phyloP scores from a whole-genome alignment of 2,888 invertebrate species.

The Nebria salina region DNA sequence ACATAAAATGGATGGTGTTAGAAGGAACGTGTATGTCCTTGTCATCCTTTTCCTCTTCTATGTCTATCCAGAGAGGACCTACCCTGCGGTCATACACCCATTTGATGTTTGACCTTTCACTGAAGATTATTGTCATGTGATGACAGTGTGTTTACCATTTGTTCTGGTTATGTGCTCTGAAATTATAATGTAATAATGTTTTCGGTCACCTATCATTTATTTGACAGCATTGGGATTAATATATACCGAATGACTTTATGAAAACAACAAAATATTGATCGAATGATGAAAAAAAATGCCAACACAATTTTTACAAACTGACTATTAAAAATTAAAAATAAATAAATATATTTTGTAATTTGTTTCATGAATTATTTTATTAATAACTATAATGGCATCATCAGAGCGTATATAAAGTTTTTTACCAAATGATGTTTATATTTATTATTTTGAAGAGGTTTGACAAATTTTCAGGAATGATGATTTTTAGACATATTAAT shows the following conservation, averaged over 20 bases:
- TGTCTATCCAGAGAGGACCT: background rate
- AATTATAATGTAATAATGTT: background rate
- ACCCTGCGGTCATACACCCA: background rate
- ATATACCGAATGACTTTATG: background rate
- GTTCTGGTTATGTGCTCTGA: background rate
- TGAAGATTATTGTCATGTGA: constrained; percentile 15
- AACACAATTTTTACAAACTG: too few species aligned
- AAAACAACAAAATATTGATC: background rate
- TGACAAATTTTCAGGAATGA: too few species aligned
- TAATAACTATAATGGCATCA: too few species aligned
- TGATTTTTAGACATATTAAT: too few species aligned
- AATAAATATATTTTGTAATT: too few species aligned
- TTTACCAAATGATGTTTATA: too few species aligned
- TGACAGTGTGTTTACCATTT: constrained; percentile 9
- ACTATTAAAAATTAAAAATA: too few species aligned
- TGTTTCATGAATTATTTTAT: too few species aligned
- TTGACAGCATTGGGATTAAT: background rate
- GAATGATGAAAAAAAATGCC: too few species aligned
- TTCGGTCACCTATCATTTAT: background rate
- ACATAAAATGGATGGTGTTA: too few species aligned
- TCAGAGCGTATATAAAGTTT: too few species aligned
- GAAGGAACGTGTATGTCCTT: background rate
- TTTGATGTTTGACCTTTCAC: constrained; percentile 9
- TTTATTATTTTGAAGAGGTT: too few species aligned
- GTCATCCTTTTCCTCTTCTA: background rate